Conservation (phyloP, 1,140 invertebrate species). For the Drosophila chauvacae region DNA sequence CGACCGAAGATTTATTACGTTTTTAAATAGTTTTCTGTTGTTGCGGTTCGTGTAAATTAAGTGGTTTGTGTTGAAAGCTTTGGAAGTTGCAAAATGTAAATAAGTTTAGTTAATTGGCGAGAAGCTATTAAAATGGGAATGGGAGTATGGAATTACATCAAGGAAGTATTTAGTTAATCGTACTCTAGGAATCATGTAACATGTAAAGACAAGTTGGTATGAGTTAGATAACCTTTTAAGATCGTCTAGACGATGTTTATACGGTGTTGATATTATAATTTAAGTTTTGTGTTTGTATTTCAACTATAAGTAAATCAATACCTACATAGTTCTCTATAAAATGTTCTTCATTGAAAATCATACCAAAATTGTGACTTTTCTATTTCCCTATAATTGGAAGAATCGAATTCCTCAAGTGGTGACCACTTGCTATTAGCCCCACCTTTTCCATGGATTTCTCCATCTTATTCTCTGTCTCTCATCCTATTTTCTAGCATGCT, state of each 20-base stretch:
- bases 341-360: background rate
- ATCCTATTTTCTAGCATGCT: conserved; percentile 7
- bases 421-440: conserved; percentile 15
- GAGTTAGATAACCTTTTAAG: background rate
- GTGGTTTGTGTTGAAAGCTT: conserved; percentile 55
- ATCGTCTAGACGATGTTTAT: background rate
- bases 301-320: background rate
- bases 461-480: conserved; percentile 31
- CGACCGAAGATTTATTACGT: conserved; percentile 68
- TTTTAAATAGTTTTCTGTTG: conserved; percentile 64
- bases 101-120: conserved; percentile 31
- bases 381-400: conserved; percentile 57
- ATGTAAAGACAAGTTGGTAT: background rate
- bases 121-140: conserved; percentile 40
- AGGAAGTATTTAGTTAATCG: conserved; percentile 45
- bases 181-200: background rate
- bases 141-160: conserved; percentile 7
- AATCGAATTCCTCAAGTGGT: conserved; percentile 19
- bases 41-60: conserved; percentile 30
- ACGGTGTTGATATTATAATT: background rate
- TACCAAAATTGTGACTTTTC: background rate
- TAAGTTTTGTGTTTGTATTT: background rate
- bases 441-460: conserved; percentile 6
- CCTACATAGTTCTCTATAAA: no score
- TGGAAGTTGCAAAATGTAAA: conserved; percentile 43